Evolutionary conservation across 2,797 vertebrate species (phyloP), one percentile per base, ranked within the genome.

Genomic region (Crypturellus tataupa): DNA sequence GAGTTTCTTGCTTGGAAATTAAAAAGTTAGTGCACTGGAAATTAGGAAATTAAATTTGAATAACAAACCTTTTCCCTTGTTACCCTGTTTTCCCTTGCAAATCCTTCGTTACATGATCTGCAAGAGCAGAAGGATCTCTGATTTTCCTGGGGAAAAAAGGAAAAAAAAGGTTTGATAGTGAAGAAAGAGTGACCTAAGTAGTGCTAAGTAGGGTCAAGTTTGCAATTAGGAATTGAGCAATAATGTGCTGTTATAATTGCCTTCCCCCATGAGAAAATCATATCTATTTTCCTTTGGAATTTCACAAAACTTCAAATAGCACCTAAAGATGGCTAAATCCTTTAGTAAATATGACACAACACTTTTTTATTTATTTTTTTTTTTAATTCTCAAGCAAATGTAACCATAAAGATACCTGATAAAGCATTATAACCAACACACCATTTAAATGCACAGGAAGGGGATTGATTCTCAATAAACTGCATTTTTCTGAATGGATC

Each of bases 381-480:
- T 6, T 55, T 14, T 24, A 20, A 77, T 29, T 5, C 59, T 15
- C 31, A 20, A 77, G 65, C 29, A 65, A 85, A 83, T 4, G 2
- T 33, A 69, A 65, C n/a, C 25, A 17, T 46, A 63, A 63, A 46
- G 78, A 60, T 35, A 85, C 40, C 42, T 39, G 18, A 76, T 40
- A 5, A 77, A 72, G n/a, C 31, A 63, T 77, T 46, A 56, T 49
- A 72, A 82, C 83, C 82, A 63, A 87, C 63, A 72, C 21, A 16
- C 58, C 33, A 46, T 87, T 9, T 42, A 77, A 89, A 73, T 29
- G 82, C 44, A 18, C 44, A 72, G 92, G 79, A 60, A 65, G 91
- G 71, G 40, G 77, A 93, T 51, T 87, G 80, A 62, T 83, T 93
- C 78, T 93, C 91, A 94, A 96, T 83, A 83, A 94, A 77, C 56